Base-by-base conservation (phyloP, 2,888 invertebrate species). In the Cinara cedri region DNA sequence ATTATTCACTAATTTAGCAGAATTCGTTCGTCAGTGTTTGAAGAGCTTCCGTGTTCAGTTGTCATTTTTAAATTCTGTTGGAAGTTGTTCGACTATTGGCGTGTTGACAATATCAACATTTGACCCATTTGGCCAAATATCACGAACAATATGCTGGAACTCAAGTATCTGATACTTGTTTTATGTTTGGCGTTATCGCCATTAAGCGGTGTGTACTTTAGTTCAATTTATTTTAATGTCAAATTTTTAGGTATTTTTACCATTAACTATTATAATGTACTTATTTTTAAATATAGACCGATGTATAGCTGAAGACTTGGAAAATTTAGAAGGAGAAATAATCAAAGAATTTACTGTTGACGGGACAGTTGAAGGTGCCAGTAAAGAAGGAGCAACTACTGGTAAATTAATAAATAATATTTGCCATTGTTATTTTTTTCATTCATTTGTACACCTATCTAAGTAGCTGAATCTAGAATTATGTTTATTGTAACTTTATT, bases 361-460 rank as follows among this genome's bases (percentile, higher is more conserved):
- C 71, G 87, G 90, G 49, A 93, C 96, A 86, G 87, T 96, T 80
- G 96, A 75, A 3, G 74, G 96, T 16, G 90, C 94, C 66, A 93
- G 92, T 82, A 89, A 94, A 82, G 95, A 97, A 86, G 95, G 90
- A 81, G 96, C 96, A 11, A 90, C 94, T 86, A 98, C 97, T 85
- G 94, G 94, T 94, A 85, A 85, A 84, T 82, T 60, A 49, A 21
- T 34, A 71, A 46, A 60, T n/a, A 46, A 26, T 81, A 66, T 82
- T 66, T 10, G 46, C 10, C 44, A 46, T 34, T 34, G 3, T 34
- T 34, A 34, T 34, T 4, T 34, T 34, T 34, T 34, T 6, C 34
- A 34, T 34, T 4, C 3, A 34, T 34, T 34, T 3, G 34, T 34
- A 6, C 34, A 34, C 6, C 34, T 34, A 34, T 34, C 34, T 34